phyloP scores from a whole-genome alignment of 2,888 invertebrate genomes.

The Caenorhabditis afra region DNA sequence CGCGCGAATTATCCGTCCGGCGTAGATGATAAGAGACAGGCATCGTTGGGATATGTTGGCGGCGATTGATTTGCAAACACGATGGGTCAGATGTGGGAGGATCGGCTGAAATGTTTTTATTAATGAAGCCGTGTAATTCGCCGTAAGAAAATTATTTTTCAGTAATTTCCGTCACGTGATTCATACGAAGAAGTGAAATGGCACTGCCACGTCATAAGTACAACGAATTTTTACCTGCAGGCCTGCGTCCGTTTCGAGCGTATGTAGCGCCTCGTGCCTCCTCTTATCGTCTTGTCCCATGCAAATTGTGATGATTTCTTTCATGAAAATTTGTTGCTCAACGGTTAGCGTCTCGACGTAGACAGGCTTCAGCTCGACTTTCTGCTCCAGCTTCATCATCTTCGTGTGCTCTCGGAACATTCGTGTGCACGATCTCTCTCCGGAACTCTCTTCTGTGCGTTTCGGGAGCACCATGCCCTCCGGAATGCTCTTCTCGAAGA shows the following conservation, averaged over 20 bases:
- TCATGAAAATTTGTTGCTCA: conserved; percentile 69
- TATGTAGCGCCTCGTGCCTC: conserved; percentile 61
- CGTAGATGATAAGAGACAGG: conserved; percentile 68
- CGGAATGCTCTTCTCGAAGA: conserved; percentile 24
- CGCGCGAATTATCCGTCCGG: conserved; percentile 62
- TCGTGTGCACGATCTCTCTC: conserved; percentile 2
- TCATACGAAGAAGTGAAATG: no score
- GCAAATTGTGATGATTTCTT: conserved; percentile 66
- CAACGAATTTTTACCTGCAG: conserved; percentile 62
- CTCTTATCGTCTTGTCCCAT: conserved; percentile 66
- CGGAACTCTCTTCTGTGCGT: not conserved
- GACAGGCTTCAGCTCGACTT: conserved; percentile 55
- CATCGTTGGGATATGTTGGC: conserved; percentile 63
- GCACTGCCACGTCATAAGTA: not conserved
- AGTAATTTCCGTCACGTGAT: no score
- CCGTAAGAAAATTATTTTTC: no score
- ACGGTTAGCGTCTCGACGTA: conserved; percentile 51
- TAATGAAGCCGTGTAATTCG: no score
- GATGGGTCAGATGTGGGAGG: conserved; percentile 33
- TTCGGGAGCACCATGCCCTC: conserved; percentile 2
- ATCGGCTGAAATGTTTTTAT: conserved; percentile 19
- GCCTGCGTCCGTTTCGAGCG: conserved; percentile 68
- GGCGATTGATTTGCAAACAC: conserved; percentile 44
- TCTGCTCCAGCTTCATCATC: conserved; percentile 43
- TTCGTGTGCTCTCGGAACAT: conserved; percentile 47